A percentile compares a stretch with the other conserved stretches of the same genome.
These are phyloP conservation scores for Rhinolophus ferrumequinum DNA, from an alignment of 2,113 vertebrate species.

Conservation along the genomic window DNA sequence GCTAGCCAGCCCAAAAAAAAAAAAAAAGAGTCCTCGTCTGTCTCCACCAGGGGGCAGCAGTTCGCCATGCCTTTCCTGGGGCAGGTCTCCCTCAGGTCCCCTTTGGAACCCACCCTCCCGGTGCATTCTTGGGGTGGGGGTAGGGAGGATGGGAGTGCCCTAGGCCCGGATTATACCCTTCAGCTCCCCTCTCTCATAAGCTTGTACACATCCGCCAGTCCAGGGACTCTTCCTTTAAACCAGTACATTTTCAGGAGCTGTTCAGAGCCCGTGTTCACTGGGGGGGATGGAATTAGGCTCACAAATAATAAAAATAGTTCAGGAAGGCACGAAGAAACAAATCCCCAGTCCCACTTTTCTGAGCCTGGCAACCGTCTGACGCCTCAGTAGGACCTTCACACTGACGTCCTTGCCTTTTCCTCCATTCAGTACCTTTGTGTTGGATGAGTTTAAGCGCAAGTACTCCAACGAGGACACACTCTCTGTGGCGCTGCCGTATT, in stretches of 20 bases:
- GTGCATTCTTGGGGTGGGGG: neutral
- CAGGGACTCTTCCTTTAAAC: neutral
- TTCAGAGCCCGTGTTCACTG: neutral
- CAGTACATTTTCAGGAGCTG: neutral
- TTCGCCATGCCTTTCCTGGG: neutral
- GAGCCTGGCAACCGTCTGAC: neutral
- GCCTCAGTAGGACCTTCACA: no score
- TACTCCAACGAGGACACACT: slow-evolving; percentile 95
- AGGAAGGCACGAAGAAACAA: neutral
- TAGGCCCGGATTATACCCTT: neutral
- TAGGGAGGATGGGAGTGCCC: no score
- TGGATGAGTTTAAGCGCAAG: slow-evolving; percentile 96
- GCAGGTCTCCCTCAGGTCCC: no score
- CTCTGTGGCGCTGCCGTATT: slow-evolving; percentile 91
- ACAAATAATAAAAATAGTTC: neutral
- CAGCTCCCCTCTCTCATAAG: neutral
- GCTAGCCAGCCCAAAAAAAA: neutral
- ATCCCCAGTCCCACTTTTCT: neutral
- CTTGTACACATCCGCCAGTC: neutral
- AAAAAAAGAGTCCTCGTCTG: neutral
- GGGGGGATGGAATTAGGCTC: neutral
- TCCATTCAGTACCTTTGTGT: slow-evolving; percentile 87
- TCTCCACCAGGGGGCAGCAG: slow-evolving; percentile 68
- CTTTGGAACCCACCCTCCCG: neutral
- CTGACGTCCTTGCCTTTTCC: neutral